Base-by-base conservation (phyloP, 2,113 vertebrate genomes). In the Odontophorus gujanensis region DNA sequence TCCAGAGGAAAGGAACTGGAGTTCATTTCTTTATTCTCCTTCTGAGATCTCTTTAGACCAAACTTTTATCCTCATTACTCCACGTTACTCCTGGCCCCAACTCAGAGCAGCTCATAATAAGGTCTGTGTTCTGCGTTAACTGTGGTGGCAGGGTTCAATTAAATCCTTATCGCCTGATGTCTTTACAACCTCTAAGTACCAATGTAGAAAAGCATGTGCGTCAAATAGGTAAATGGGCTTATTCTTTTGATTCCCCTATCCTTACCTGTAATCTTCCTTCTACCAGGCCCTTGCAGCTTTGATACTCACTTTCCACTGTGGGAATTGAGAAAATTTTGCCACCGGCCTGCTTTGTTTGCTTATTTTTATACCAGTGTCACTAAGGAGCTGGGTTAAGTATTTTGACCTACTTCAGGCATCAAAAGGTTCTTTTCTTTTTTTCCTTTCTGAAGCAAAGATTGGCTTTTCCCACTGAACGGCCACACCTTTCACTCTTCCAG, bases 321-420 rank as follows among this genome's bases (percentile, higher is more conserved):
- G 48, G 85, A 94, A 79, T 11, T 2, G n/a, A 25, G 65, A 65
- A 38, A 12, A 87, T 81, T 74, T 89, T 82, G 3, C 87, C 69
- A 50, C 53, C 24, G 71, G 66, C 32, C 72, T 90, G 42, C 76
- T 90, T 90, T 97, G 93, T 92, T 96, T 95, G 88, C 87, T 92
- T 59, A 73, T 83, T 95, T 95, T 81, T 73, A 79, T 1, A 38
- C 30, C 92, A 89, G 91, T 92, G 87, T 95, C 95, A 90, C 81
- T 89, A 11, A 82, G 80, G 78, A 76, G 67, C 67, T 87, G 75
- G 85, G 91, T 95, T 92, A 93, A 96, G 90, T 92, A 94, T 97
- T 96, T 93, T 93, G 93, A 92, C 92, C 95, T 93, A 80, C 91
- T 94, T 94, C 79, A 91, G 51, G 89, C 95, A 93, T 94, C 91